Base-by-base conservation (phyloP, 2,888 invertebrate genomes). In the Euplexia lucipara region DNA sequence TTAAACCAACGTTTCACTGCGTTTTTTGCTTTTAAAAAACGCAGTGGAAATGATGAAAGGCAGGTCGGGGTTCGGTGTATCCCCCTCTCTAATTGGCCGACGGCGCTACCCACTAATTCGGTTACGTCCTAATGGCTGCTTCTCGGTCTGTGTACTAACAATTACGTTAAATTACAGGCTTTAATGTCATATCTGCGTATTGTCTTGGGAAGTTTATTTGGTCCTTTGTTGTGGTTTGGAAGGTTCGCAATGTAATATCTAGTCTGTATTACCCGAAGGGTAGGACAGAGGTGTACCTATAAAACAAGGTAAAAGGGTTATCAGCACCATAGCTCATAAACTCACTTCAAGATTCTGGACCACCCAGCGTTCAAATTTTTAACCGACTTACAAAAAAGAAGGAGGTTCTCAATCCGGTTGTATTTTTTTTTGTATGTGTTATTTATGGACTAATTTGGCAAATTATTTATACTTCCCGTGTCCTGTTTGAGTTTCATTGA, bases 121-220 rank as follows among this genome's bases (percentile, higher is more conserved):
- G 80, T 91, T 91, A 89, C 74, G 61, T 70, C 71, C 73, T 90
- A 90, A 91, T 90, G 85, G 86, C 71, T 80, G 86, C 70, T 83
- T 78, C 81, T 84, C 76, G 81, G 84, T 84, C 86, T 87, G 86
- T 88, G 83, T 89, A 85, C 86, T 77, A 85, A 88, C 86, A 85
- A 83, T 84, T 85, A 83, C 68, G 74, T n/a, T 53, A 63, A 66
- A 71, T 80, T 75, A 79, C 64, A 51, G 56, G 35, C 69, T 60
- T 54, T 75, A 63, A 67, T 70, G 64, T 73, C 60, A 75, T 78
- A 75, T 73, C 72, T 72, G 26, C 41, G 56, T 67, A 76, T 71
- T 60, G 66, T 74, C 60, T 71, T 44, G 26, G 35, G 41, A 12
- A 44, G 72, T 71, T 76, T 71, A 65, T 65, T 53, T 0, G 34